Conservation (phyloP, 2,113 vertebrate genomes). For the Egretta garzetta region DNA sequence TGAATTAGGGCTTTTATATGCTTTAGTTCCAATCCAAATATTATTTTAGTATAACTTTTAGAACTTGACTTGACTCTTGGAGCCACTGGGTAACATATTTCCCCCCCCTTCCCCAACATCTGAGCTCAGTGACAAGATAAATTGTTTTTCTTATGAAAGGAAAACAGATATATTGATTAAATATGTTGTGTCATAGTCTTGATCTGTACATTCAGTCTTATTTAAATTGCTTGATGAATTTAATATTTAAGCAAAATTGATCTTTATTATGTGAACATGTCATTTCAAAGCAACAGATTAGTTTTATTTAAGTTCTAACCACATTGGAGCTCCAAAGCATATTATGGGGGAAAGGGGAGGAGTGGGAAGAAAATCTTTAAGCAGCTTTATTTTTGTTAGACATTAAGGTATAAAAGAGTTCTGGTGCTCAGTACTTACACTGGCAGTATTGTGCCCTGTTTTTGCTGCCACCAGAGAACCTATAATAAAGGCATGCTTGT, state of each 20-base stretch:
- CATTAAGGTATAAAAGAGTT: background rate
- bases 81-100: constrained; percentile 33
- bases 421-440: background rate
- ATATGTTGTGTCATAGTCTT: background rate
- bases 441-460: background rate
- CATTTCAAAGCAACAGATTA: constrained; percentile 41
- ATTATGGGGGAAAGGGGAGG: constrained; percentile 71
- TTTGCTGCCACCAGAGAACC: background rate
- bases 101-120: constrained; percentile 51
- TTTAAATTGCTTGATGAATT: background rate
- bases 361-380: constrained; percentile 42
- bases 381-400: background rate
- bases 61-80: constrained; percentile 4
- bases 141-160: background rate
- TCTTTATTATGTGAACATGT: background rate
- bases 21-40: constrained; percentile 61
- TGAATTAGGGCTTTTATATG: constrained; percentile 61
- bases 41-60: background rate
- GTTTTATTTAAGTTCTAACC: constrained; percentile 43
- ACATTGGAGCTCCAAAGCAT: constrained; percentile 75
- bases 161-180: background rate
- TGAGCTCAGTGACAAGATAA: constrained; percentile 49
- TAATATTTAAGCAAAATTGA: background rate
- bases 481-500: background rate
- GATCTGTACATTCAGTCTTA: constrained; percentile 3